Evolutionary conservation across 2,113 vertebrate species (phyloP), one percentile per base, ranked within the genome.

Genomic region (Theristicus caerulescens): DNA sequence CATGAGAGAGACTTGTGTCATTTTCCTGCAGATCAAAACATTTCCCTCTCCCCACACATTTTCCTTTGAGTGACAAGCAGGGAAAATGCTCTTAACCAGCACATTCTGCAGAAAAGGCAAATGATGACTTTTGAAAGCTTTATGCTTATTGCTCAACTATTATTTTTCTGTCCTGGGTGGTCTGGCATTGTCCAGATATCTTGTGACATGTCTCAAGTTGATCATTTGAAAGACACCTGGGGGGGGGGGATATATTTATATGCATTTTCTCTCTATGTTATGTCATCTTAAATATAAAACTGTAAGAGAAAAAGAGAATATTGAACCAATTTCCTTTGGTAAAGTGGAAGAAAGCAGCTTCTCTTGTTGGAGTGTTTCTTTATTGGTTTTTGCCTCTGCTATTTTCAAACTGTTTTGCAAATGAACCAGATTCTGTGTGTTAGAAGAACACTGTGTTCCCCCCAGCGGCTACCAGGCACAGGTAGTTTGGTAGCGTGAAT

Each of bases 11-110:
- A 92, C 92, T 87, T 96, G 94, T 96, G 71, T 95, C 77, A 90
- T 84, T 92, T 95, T 93, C 92, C 55, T 91, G 84, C 81, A 36
- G 86, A 92, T 93, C 92, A 95, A 95, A 96, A 97, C 92, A 87
- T 54, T 96, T 96, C 71, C 82, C 62, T 92, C 79, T 96, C 89
- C 55, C 82, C 42, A 70, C 95, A 72, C 14, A 0, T 81, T 82
- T 82, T 86, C 58, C 34, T 87, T 69, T 82, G 86, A 91, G 54
- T 89, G 92, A 61, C 70, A 81, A 71, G 70, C 36, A 10, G 40
- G 85, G 87, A 82, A 92, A 92, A 93, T 55, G 84, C 57, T 94
- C 84, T 87, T 82, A 95, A 74, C 77, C 70, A 94, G 69, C 87
- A 91, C 42, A 40, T 92, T 86, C 57, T 94, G 57, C 20, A 70